Evolutionary conservation across 2,888 invertebrate genomes (phyloP), one percentile per base, ranked within the genome.

Genomic region (Willowsia nigromaculata): DNA sequence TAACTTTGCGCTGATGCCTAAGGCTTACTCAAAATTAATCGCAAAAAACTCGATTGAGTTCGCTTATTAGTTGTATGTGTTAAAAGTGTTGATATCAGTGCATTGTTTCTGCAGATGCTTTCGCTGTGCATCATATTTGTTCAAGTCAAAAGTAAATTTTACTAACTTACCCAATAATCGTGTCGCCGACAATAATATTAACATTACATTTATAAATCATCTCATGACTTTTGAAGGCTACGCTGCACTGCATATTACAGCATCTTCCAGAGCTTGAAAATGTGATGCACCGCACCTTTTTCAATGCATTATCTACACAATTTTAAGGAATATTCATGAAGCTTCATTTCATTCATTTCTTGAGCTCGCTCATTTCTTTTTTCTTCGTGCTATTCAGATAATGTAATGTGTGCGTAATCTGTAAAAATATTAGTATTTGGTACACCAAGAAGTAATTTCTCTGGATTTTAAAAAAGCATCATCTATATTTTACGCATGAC

Each of bases 261-360:
- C n/a, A n/a, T n/a, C n/a, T 15, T 50, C 2, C 18, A 11, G n/a
- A 3, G 43, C 1, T n/a, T 71, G 22, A 15, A 40, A 43, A 43
- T 40, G 18, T 71, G 71, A 5, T 71, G 43, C 37, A n/a, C 71
- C 71, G 22, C 71, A 71, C 71, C 71, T 71, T 15, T 71, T 71
- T 6, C 33, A 18, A 5, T 33, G 30, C n/a, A 65, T 65, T 5
- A 65, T 65, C n/a, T 65, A n/a, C 18, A 18, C 33, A 37, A 33
- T 65, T 37, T 37, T 13, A 15, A 4, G 11, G n/a, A 30, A 30
- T 4, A 56, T 25, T 56, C 18, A 18, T 50, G 9, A 7, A 50
- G 6, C 50, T 71, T 71, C 43, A 43, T 43, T 71, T 37, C 37
- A 43, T 25, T 37, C 71, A 33, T 33, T 27, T n/a, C n/a, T n/a